Conservation (phyloP, 2,888 invertebrate genomes). For the Metacarcinus magister region DNA sequence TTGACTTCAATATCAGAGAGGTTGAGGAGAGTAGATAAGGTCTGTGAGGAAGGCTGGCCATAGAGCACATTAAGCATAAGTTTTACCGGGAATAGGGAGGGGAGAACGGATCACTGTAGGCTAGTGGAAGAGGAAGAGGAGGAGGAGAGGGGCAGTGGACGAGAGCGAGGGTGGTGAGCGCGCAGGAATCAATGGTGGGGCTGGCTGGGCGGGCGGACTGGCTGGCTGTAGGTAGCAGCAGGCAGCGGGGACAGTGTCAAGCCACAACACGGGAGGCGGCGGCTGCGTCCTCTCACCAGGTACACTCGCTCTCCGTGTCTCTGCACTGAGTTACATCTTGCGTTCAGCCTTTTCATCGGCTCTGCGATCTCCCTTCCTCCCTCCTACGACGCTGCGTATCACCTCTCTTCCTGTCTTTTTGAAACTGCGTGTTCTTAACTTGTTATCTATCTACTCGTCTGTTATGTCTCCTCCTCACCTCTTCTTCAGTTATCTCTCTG, state of each 20-base stretch:
- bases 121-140: neutral
- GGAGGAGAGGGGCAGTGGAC: neutral
- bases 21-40: neutral
- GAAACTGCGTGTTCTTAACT: neutral
- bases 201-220: neutral
- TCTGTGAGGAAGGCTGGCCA: neutral
- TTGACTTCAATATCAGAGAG: neutral
- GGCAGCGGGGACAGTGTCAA: conserved; percentile 34
- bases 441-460: neutral
- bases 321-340: neutral
- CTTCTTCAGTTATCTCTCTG: neutral
- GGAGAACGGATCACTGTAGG: conserved; percentile 19
- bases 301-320: neutral
- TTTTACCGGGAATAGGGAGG: neutral
- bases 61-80: neutral
- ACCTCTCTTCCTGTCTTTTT: neutral
- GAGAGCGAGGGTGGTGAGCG: conserved; percentile 27
- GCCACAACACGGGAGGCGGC: conserved; percentile 42
- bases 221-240: neutral
- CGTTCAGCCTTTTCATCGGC: neutral
- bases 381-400: neutral
- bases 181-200: conserved; percentile 78
- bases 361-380: neutral
- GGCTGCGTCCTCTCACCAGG: conserved; percentile 46
- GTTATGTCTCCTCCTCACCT: neutral